Evolutionary conservation across 2,797 vertebrate species (phyloP).

Genomic region (Linurgus olivaceus): DNA sequence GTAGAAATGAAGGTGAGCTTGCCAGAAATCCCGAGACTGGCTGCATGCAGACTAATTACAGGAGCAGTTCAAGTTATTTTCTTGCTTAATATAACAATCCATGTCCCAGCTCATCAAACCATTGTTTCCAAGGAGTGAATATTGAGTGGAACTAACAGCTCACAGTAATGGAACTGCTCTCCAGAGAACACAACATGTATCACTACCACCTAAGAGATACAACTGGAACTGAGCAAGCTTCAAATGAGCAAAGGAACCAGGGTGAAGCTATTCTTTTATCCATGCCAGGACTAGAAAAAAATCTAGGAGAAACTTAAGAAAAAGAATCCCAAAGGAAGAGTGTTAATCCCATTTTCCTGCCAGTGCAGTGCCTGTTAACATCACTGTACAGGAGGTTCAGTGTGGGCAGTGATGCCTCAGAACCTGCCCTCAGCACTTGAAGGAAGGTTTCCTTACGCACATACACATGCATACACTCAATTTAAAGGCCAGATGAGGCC

Average conservation of each 20-base stretch:
- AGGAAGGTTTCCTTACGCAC: not conserved
- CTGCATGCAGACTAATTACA: constrained; percentile 28
- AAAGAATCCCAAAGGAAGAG: constrained; percentile 16
- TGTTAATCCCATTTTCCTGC: not conserved
- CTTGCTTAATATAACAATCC: constrained; percentile 50
- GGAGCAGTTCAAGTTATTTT: constrained; percentile 44
- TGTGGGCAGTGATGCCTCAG: not conserved
- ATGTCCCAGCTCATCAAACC: constrained; percentile 24
- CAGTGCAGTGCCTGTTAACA: not conserved
- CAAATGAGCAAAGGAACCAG: not conserved
- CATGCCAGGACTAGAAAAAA: constrained; percentile 4
- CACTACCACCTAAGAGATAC: constrained; percentile 13
- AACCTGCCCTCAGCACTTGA: not conserved
- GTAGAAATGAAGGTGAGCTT: constrained; percentile 19
- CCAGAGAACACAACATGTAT: not conserved
- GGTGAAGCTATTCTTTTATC: constrained; percentile 25
- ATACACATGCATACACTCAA: not conserved
- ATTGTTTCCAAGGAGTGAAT: constrained; percentile 45
- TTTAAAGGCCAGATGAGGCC: not conserved
- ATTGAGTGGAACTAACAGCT: constrained; percentile 45
- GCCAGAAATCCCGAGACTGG: constrained; percentile 2
- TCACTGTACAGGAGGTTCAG: not conserved
- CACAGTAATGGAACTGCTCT: constrained; percentile 26
- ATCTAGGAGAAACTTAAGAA: constrained; percentile 13
- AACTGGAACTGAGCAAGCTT: constrained; percentile 10